These are phyloP conservation scores for Montipora cactus DNA, from an alignment of 64 coral and sea anemone species.

Conservation along the genomic window DNA sequence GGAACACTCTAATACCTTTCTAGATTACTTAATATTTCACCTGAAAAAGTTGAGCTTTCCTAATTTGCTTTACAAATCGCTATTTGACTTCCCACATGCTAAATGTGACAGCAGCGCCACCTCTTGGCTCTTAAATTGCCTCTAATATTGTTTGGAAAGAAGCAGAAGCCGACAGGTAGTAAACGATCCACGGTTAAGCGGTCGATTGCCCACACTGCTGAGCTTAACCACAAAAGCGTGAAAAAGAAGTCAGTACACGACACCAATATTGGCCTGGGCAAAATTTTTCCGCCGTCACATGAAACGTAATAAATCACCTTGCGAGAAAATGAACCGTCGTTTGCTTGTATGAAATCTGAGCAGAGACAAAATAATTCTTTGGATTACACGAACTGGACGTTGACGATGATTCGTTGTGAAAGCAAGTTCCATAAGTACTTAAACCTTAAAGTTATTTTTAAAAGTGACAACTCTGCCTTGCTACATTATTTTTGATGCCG, in stretches of 20 bases:
- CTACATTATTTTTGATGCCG: neutral
- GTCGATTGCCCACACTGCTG: neutral
- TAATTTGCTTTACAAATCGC: neutral
- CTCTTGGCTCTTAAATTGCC: neutral
- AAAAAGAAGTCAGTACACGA: neutral
- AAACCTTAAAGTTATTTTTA: neutral
- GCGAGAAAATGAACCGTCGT: neutral
- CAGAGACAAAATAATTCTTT: no score
- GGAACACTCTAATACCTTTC: neutral
- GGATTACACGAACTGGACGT: no score
- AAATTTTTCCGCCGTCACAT: slow-evolving; percentile 3
- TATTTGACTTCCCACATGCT: neutral
- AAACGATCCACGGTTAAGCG: neutral
- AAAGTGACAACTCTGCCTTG: neutral
- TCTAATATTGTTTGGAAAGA: neutral
- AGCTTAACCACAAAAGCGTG: slow-evolving; percentile 4
- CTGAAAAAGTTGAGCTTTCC: neutral
- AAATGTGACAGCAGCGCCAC: neutral
- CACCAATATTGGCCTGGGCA: slow-evolving; percentile 13
- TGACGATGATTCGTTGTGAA: no score
- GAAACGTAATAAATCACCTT: slow-evolving; percentile 32
- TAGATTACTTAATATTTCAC: neutral
- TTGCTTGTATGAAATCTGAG: neutral
- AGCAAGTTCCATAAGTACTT: neutral
- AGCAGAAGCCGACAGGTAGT: neutral